Evolutionary conservation across 2,797 vertebrate genomes (phyloP), one percentile per base, ranked within the genome.

Genomic region (Hydrolagus colliei): DNA sequence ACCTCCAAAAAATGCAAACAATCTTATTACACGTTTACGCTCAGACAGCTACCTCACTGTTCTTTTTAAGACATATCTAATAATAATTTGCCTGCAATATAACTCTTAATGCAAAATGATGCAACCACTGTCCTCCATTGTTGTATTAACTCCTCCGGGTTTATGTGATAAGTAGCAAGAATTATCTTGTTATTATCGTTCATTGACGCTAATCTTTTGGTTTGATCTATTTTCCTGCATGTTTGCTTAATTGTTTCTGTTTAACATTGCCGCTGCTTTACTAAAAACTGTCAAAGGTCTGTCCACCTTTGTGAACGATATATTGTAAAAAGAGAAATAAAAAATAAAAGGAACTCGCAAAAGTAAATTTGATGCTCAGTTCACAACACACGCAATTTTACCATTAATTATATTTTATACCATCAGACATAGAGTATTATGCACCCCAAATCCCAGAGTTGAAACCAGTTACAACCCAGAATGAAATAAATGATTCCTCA

Each of bases 191-290:
- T 18, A 8, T 79, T 41, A 32, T 84, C 41, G 27, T 27, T 41
- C 65, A 20, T 84, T 32, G 32, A 84, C 12, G 3, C 22, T 20
- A 9, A 84, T 41, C 32, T 71, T 82, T 68, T 68, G 27, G 41
- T 18, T 82, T 82, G 16, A 82, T 68, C 71, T 71, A 68, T 68
- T 84, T 84, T 71, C 63, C 79, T 84, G 79, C 65, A 84, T 84
- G 65, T 65, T 8, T 67, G 8, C 12, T 41, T 84, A 32, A 16
- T 35, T 5, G n/a, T 16, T 20, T 35, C 13, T 18, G 67, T 22
- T n/a, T 67, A 27, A 79, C 9, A 18, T 80, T 84, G 71, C 27
- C 67, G 27, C 27, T 84, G 9, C 68, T 52, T 84, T 71, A 41
- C 27, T n/a, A 12, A 18, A 80, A 80, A 71, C 18, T 71, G 18